A percentile compares a stretch with the other conserved stretches of the same genome.
Evolutionary conservation across 1,140 invertebrate species (phyloP).

Genomic region (Penaeus chinensis): DNA sequence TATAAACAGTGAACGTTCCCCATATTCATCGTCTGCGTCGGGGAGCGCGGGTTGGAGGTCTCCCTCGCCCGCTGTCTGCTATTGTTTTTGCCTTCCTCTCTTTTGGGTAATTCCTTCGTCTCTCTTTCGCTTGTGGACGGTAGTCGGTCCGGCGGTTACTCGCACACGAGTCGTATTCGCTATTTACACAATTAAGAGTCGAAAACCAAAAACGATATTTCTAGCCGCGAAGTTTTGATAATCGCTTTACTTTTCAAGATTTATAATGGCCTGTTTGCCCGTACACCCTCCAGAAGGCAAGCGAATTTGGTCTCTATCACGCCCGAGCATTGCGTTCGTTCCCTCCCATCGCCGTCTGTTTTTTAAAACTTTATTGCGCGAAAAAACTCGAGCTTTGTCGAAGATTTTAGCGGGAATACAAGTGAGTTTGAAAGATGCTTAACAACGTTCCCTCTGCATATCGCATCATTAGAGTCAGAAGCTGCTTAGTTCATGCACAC

Average conservation of each 20-base stretch:
- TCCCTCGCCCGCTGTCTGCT: neutral
- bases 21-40: neutral
- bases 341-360: neutral
- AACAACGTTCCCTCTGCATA: constrained; percentile 56
- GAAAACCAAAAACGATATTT: constrained; percentile 30
- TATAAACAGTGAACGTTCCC: constrained; percentile 41
- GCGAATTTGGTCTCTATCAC: constrained; percentile 24
- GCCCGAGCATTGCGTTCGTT: constrained; percentile 1
- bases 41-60: neutral
- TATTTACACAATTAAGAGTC: too few species aligned
- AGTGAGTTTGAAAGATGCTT: constrained; percentile 60
- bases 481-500: constrained; percentile 45
- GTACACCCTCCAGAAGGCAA: neutral
- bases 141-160: neutral
- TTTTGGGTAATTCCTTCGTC: neutral
- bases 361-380: constrained; percentile 52
- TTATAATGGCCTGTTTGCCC: constrained; percentile 47
- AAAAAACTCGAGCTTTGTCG: constrained; percentile 51
- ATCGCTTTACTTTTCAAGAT: constrained; percentile 46
- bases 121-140: neutral
- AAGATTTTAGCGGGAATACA: constrained; percentile 60
- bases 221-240: constrained; percentile 52
- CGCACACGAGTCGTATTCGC: neutral
- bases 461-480: constrained; percentile 59
- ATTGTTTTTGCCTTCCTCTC: neutral